Conservation (phyloP, 1,140 invertebrate genomes). For the Drosophila melanogaster region DNA sequence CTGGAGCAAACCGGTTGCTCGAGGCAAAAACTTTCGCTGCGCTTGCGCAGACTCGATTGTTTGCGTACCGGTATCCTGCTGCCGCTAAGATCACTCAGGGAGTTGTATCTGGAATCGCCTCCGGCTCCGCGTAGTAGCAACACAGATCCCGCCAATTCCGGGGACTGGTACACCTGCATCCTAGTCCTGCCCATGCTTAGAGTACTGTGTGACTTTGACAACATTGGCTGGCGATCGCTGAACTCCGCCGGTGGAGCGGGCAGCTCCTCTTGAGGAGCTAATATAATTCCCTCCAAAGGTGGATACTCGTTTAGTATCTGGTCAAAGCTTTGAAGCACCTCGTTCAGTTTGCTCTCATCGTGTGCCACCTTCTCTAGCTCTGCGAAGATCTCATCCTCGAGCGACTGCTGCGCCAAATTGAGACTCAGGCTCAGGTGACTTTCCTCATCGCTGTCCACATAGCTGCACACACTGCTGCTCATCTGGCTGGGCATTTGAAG, state of each 20-base stretch:
- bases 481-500: conserved; percentile 25
- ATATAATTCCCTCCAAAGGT: conserved; percentile 8
- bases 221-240: conserved; percentile 49
- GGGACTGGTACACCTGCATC: conserved; percentile 69
- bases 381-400: conserved; percentile 83
- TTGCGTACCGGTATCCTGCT: conserved; percentile 85
- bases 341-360: conserved; percentile 86
- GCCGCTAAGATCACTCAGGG: conserved; percentile 85
- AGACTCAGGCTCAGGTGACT: conserved; percentile 62
- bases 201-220: conserved; percentile 84
- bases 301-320: conserved; percentile 86
- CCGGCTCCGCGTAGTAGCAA: conserved; percentile 42
- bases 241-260: conserved; percentile 58
- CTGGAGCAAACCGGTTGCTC: conserved; percentile 16
- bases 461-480: conserved; percentile 58
- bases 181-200: conserved; percentile 52
- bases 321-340: conserved; percentile 88
- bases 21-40: conserved; percentile 58
- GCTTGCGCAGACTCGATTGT: conserved; percentile 63
- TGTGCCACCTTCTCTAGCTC: conserved; percentile 84
- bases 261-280: conserved; percentile 21
- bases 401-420: conserved; percentile 72
- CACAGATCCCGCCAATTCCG: conserved; percentile 59
- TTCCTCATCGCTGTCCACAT: conserved; percentile 77
- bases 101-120: conserved; percentile 83